A percentile compares a stretch with the other conserved stretches of the same genome.
Conservation (phyloP, 2,113 vertebrate species). For the Eolophus roseicapilla region DNA sequence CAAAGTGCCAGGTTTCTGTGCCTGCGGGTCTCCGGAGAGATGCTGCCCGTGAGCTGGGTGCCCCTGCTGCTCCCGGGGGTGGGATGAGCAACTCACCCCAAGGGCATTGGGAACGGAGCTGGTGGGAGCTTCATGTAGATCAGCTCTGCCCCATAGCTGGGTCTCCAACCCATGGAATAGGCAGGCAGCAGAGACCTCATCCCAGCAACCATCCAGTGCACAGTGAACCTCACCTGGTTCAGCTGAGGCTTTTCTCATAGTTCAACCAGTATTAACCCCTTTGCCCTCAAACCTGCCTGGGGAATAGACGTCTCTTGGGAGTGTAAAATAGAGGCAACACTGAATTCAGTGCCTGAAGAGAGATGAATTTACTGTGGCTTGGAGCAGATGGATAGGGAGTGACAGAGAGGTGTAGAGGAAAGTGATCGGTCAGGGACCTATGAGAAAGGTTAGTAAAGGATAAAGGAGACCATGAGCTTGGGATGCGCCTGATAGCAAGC, state of each 20-base stretch:
- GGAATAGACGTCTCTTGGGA: not conserved
- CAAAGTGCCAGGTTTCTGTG: not conserved
- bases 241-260: not conserved
- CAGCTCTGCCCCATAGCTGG: not conserved
- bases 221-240: not conserved
- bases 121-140: not conserved
- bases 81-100: not conserved
- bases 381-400: not conserved
- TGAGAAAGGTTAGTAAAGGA: not conserved
- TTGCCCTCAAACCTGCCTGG: not conserved
- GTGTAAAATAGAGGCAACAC: not conserved
- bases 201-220: not conserved
- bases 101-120: not conserved
- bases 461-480: not conserved
- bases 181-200: not conserved
- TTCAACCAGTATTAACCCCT: not conserved
- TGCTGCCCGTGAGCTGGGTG: not conserved
- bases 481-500: not conserved
- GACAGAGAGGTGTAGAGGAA: not conserved
- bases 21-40: accelerated
- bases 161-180: not conserved
- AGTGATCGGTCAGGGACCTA: not conserved
- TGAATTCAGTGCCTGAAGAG: not conserved
- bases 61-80: not conserved
- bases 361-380: not conserved